Conservation (phyloP, 2,888 invertebrate species). For the Eutolmus rufibarbis region DNA sequence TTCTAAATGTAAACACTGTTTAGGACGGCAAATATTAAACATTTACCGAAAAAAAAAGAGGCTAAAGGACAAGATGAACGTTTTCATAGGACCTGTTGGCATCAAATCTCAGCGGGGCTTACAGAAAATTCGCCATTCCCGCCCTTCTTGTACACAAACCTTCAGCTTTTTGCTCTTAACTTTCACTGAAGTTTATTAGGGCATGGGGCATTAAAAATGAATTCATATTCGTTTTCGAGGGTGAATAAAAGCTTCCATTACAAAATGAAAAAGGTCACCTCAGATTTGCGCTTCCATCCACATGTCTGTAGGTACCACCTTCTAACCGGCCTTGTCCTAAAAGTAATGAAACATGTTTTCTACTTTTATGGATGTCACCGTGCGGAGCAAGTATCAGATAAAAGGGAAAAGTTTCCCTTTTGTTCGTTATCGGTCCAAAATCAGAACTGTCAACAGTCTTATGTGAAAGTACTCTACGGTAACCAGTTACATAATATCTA, state of each 20-base stretch:
- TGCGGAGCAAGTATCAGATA: not conserved
- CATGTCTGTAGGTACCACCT: not conserved
- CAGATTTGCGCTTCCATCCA: not conserved
- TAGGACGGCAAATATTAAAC: constrained; percentile 1
- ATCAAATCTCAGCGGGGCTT: not conserved
- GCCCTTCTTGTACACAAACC: not conserved
- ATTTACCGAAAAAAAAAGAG: not conserved
- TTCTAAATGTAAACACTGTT: not conserved
- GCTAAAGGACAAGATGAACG: not conserved
- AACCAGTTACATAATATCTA: not conserved
- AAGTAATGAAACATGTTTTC: constrained; percentile 31
- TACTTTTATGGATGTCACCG: constrained; percentile 4
- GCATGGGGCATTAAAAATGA: constrained; percentile 30
- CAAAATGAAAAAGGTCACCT: constrained; percentile 38
- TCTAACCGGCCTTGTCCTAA: constrained; percentile 30
- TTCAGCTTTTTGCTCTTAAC: not conserved
- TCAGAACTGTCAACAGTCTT: constrained; percentile 11
- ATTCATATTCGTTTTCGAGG: constrained; percentile 5
- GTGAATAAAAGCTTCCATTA: constrained; percentile 33
- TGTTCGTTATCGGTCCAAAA: constrained; percentile 26
- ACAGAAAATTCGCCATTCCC: not conserved
- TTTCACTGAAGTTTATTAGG: constrained; percentile 10
- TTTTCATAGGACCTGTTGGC: not conserved
- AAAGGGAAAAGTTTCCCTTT: constrained; percentile 5
- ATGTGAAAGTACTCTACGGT: not conserved